Percentiles rank a stretch among this genome's conserved stretches.
phyloP scores from a whole-genome alignment of 2,113 vertebrate species.

The Grallaria varia region DNA sequence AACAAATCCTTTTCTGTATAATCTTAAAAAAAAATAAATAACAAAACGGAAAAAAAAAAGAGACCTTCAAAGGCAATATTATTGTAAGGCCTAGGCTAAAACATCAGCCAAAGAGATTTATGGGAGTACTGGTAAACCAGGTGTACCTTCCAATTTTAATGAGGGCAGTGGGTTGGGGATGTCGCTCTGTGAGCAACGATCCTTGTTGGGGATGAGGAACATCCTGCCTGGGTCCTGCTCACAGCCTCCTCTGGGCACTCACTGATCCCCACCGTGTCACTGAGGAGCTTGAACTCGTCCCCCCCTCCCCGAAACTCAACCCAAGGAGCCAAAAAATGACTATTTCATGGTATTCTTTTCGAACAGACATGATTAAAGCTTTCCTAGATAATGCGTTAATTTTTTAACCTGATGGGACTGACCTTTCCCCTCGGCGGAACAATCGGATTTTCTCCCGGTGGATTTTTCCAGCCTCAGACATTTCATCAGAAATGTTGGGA shows the following conservation, averaged over 20 bases:
- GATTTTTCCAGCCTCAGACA: background rate
- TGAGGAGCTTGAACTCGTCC: background rate
- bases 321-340: background rate
- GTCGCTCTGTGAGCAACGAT: background rate
- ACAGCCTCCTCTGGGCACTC: background rate
- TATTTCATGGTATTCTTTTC: background rate
- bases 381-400: background rate
- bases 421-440: background rate
- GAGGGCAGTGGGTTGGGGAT: background rate
- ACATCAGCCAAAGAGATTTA: background rate
- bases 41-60: too few relatives aligned
- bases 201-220: background rate
- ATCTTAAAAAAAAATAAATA: background rate
- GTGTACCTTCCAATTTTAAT: background rate
- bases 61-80: background rate
- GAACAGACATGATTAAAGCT: background rate
- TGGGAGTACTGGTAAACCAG: background rate
- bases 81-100: background rate
- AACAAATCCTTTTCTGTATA: background rate
- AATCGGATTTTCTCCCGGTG: background rate
- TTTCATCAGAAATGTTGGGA: background rate
- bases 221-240: background rate
- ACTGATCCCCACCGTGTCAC: background rate
- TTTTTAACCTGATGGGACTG: background rate
- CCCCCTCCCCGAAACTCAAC: background rate